Base-by-base conservation (phyloP, 1,140 invertebrate species). In the Megathymus violae region DNA sequence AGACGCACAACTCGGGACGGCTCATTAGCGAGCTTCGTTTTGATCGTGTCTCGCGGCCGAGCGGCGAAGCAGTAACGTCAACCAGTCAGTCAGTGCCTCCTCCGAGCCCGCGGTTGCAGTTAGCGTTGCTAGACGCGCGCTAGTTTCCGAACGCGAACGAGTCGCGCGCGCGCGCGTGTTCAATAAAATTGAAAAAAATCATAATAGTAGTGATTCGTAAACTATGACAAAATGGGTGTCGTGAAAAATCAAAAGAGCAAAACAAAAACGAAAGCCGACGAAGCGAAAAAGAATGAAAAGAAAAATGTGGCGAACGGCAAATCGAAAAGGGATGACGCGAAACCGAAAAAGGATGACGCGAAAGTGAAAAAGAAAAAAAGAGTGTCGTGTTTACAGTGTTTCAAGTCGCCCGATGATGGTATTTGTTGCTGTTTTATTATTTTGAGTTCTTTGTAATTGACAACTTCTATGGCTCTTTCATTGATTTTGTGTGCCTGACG, bases 281-380 rank as follows among this genome's bases (percentile, higher is more conserved):
- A 75, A 46, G 64, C 74, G 59, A 85, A 82, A 72, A 76, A 84
- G 61, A 76, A 81, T 63, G 34, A 36, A 36, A 36, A 36, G 34
- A 40, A 67, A 51, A 67, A 78, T 17, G 47, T 76, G 19, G 71
- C 69, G 36, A 86, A 86, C 51, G 82, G 77, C 11, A 88, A 90
- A 72, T 51, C 74, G 16, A 86, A 83, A 64, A 80, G 77, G 47
- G 79, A 85, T 68, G 74, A 80, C 36, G 78, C 62, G 13, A 88
- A 90, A 75, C 51, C 72, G 14, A 86, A 83, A 64, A 82, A 79
- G 44, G 79, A 85, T 68, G 74, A 82, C 34, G 78, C 62, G 34
- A 89, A 89, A 88, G 83, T 85, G 83, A 91, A 88, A 80, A 91
- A 91, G 80, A 91, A 89, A 82, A 91, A 83, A 67, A 77, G 74